A percentile compares a stretch with the other conserved stretches of the same genome.
Conservation (phyloP, 2,888 invertebrate genomes). For the Phaedon cochleariae region DNA sequence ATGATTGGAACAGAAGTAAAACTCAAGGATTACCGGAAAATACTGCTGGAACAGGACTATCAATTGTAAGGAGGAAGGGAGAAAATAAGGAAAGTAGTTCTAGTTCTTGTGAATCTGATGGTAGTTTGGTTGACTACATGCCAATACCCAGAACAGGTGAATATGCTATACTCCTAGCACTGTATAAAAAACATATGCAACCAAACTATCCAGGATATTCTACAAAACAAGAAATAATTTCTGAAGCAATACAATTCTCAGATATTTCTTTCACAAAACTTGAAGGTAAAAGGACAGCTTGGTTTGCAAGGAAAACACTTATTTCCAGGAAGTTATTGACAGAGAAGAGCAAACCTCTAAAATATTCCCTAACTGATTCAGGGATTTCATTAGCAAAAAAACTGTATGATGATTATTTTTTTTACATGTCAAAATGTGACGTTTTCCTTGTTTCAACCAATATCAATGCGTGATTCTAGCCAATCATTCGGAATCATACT, state of each 20-base stretch:
- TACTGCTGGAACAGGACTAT: background rate
- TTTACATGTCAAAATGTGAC: too few species aligned
- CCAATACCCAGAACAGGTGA: constrained; percentile 71
- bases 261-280: constrained; percentile 69
- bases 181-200: constrained; percentile 65
- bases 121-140: constrained; percentile 39
- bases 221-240: constrained; percentile 68
- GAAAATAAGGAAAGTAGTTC: constrained; percentile 7
- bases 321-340: constrained; percentile 68
- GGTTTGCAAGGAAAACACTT: constrained; percentile 73
- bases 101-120: background rate
- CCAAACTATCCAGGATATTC: constrained; percentile 43
- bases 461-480: too few species aligned
- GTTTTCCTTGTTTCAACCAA: too few species aligned
- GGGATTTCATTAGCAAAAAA: constrained; percentile 65
- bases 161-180: constrained; percentile 72
- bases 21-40: background rate
- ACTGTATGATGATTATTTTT: constrained; percentile 49
- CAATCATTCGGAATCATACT: too few species aligned
- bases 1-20: background rate
- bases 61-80: background rate
- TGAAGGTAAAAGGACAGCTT: constrained; percentile 68
- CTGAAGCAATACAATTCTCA: constrained; percentile 68
- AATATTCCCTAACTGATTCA: constrained; percentile 66
- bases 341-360: constrained; percentile 66